phyloP scores from a whole-genome alignment of 2,113 vertebrate genomes.

The Hyla sarda region DNA sequence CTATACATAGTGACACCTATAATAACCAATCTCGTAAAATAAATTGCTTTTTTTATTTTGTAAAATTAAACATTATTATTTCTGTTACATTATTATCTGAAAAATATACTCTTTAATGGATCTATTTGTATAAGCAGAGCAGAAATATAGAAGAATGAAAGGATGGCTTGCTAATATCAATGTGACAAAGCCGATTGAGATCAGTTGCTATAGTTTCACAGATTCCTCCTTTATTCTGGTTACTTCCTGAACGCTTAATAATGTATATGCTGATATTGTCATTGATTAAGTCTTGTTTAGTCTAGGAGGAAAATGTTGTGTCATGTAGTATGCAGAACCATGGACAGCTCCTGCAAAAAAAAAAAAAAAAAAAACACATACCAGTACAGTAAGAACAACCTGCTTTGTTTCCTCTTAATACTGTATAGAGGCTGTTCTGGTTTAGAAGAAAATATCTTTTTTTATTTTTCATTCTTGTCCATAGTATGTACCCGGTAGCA shows the following conservation, averaged over 20 bases:
- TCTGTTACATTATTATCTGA: background rate
- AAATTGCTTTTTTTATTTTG: background rate
- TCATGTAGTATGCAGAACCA: background rate
- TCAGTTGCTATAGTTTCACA: background rate
- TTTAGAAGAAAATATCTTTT: too few relatives aligned
- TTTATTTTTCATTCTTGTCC: background rate
- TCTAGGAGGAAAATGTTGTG: background rate
- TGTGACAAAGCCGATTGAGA: background rate
- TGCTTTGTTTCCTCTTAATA: background rate
- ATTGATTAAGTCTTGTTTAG: background rate
- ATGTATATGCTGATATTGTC: background rate
- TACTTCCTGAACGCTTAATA: background rate
- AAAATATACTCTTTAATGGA: background rate
- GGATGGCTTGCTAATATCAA: background rate
- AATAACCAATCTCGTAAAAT: constrained; percentile 4
- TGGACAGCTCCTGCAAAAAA: constrained; percentile 5
- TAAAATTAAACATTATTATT: constrained; percentile 23
- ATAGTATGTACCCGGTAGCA: background rate
- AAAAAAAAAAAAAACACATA: too few relatives aligned
- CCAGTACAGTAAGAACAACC: background rate
- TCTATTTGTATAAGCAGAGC: background rate
- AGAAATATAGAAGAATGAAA: background rate
- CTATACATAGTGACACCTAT: background rate
- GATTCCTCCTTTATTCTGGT: background rate
- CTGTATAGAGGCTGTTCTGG: background rate